Evolutionary conservation across 2,797 vertebrate genomes (phyloP).

Genomic region (Aselliscus stoliczkanus): DNA sequence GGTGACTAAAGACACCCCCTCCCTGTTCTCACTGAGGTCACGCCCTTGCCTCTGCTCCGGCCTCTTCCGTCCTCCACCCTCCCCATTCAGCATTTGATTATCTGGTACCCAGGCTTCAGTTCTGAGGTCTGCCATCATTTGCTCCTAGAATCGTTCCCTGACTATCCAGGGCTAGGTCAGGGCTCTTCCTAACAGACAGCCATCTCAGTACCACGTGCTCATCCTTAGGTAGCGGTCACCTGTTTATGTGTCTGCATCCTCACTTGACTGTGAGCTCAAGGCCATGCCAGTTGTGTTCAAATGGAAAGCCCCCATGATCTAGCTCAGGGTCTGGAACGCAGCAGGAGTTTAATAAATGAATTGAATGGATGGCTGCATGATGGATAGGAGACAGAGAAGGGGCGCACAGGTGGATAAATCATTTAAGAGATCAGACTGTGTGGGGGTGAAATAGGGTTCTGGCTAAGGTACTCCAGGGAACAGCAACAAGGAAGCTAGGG

Average conservation of each 20-base stretch:
- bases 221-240: fast-evolving
- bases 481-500: neutral
- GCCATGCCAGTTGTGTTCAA: neutral
- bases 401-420: neutral
- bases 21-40: neutral
- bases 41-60: neutral
- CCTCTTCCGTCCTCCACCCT: neutral
- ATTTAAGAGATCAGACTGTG: neutral
- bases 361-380: neutral
- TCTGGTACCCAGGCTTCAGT: neutral
- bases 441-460: neutral
- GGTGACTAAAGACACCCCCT: neutral
- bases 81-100: too few species aligned
- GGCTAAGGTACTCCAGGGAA: neutral
- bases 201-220: neutral
- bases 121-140: neutral
- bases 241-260: neutral
- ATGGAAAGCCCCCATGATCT: too few species aligned
- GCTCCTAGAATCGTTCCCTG: neutral
- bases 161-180: too few species aligned
- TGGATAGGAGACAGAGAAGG: neutral
- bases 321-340: too few species aligned
- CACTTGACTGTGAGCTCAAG: neutral
- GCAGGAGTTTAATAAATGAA: neutral
- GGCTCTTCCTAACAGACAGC: neutral